A percentile compares a stretch with the other conserved stretches of the same genome.
Conservation (phyloP, 1,140 invertebrate species). For the Cotesia glomerata region DNA sequence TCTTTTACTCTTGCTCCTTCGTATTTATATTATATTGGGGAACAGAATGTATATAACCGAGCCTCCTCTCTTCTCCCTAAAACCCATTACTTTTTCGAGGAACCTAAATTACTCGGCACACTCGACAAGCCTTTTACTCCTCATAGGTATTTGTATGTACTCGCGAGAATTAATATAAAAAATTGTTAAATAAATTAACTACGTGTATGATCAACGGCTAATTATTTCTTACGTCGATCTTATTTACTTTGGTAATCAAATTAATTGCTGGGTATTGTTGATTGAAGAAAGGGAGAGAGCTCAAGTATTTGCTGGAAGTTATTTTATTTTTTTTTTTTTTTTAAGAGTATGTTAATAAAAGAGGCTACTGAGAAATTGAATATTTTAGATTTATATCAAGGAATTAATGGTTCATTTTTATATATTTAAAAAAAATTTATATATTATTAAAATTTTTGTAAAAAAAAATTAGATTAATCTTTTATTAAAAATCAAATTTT, state of each 20-base stretch:
- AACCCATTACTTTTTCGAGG: conserved; percentile 45
- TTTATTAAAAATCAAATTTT: too few relatives aligned
- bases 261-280: neutral
- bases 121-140: neutral
- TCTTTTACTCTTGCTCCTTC: neutral
- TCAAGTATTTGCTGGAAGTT: too few relatives aligned
- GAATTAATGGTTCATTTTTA: too few relatives aligned
- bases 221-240: neutral
- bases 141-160: too few relatives aligned
- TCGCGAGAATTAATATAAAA: neutral
- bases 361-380: too few relatives aligned
- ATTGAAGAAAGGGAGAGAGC: too few relatives aligned
- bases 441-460: too few relatives aligned
- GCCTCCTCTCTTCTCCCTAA: conserved; percentile 16
- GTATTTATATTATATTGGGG: neutral
- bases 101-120: conserved; percentile 38
- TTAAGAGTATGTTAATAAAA: too few relatives aligned
- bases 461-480: too few relatives aligned
- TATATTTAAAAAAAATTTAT: too few relatives aligned
- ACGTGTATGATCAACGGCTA: neutral
- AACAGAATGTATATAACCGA: neutral
- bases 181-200: conserved; percentile 10
- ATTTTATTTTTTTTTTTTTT: too few relatives aligned
- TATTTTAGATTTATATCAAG: too few relatives aligned
- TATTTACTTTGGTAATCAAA: neutral